Base-by-base conservation (phyloP, 2,797 vertebrate species). In the Syngnathus rostellatus region DNA sequence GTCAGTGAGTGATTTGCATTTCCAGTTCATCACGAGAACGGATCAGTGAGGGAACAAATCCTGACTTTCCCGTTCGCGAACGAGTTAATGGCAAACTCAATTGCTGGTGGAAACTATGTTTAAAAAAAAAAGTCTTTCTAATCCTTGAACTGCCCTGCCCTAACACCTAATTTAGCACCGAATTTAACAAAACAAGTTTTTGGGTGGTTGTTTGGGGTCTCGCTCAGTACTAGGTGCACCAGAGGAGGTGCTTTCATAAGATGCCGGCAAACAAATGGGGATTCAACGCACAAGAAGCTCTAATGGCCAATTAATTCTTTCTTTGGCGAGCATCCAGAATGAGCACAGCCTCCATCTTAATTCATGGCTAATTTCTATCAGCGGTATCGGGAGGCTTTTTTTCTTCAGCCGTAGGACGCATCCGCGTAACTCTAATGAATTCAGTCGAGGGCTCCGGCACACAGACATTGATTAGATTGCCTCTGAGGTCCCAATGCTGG, bases 341-440 rank as follows among this genome's bases (percentile, higher is more conserved):
- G 92, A 92, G 90, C 85, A 87, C 88, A 84, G 91, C 90, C 91
- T 93, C 92, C 89, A 92, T 90, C 86, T 90, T 95, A 96, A 95
- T 95, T 95, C 92, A 91, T 89, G 91, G 92, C 92, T 95, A 95
- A 95, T 95, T 95, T 95, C 92, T 96, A 91, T 94, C 93, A 89
- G 87, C 89, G 90, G 92, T 93, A 93, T 92, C 93, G 90, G 90
- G 94, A 94, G 94, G 94, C 89, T 89, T 88, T 87, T 83, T 87
- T 84, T 84, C 50, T 87, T 90, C 86, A 76, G 31, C 81, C 64
- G 89, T 91, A 92, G 93, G 93, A 95, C 93, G 92, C 93, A 92
- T 94, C 92, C 91, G 88, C 93, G 81, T 91, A 90, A 91, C 91
- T 92, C 93, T 93, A 95, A 94, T 94, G 92, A 93, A 94, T 94